These are phyloP conservation scores for Neelides folsomi DNA, from an alignment of 2,888 invertebrate genomes.

Conservation along the genomic window DNA sequence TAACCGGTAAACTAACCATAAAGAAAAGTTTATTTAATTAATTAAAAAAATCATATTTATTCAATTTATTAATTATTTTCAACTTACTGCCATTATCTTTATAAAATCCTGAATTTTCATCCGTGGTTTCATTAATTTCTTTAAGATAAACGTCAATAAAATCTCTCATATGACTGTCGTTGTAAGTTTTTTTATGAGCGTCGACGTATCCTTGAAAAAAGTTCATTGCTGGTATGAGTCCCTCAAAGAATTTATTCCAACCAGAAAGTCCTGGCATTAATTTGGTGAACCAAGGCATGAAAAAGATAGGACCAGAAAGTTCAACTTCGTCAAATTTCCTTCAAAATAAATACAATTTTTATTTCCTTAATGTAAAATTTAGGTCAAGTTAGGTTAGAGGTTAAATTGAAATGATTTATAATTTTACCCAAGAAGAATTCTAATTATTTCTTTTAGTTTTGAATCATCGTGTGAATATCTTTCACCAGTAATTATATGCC, in stretches of 20 bases:
- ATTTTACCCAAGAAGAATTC: too few species aligned
- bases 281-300: conserved; percentile 18
- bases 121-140: conserved; percentile 19
- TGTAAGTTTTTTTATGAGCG: conserved; percentile 10
- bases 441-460: conserved; percentile 13
- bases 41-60: too few species aligned
- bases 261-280: conserved; percentile 15
- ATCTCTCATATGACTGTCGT: conserved; percentile 13
- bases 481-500: conserved; percentile 20
- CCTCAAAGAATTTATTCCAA: conserved; percentile 15
- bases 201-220: conserved; percentile 17
- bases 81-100: conserved; percentile 19
- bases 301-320: conserved; percentile 5
- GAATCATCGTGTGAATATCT: conserved; percentile 24
- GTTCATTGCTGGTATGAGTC: conserved; percentile 13
- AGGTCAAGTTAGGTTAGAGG: too few species aligned
- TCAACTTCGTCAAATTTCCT: too few species aligned
- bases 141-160: conserved; percentile 25
- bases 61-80: background rate
- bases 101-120: conserved; percentile 23
- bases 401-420: too few species aligned
- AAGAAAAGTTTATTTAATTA: too few species aligned
- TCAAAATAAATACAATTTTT: too few species aligned
- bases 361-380: too few species aligned
- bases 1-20: too few species aligned